Evolutionary conservation across 2,113 vertebrate genomes (phyloP), one percentile per base, ranked within the genome.

Genomic region (Menura novaehollandiae): DNA sequence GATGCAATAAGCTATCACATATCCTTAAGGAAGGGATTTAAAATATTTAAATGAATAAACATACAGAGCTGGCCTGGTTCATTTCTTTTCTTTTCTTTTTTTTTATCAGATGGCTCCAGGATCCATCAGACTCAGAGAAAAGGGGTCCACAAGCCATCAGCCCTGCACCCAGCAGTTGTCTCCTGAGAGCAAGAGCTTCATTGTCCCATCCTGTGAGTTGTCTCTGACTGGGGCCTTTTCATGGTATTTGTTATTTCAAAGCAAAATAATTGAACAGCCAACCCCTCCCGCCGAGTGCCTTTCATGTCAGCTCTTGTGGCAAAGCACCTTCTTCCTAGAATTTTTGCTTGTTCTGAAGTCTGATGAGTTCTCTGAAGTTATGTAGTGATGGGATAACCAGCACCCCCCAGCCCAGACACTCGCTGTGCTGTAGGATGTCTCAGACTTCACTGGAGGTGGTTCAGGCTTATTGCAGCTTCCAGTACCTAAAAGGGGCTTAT

Each of bases 11-110:
- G n/a, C 81, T 51, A 71, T 96, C 73, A 49, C 41, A 55, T 71
- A 81, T 78, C 68, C 82, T 93, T 91, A 91, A 88, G 85, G 64
- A 91, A 88, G 30, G 26, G 69, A 78, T 94, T 94, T 82, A 63
- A 67, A 93, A 88, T 71, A 66, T 43, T 58, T 32, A 89, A 88
- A 46, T 35, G 44, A 87, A 73, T 89, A 84, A 86, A 44, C 35
- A 77, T 47, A 56, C 37, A 84, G 92, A 91, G 46, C 22, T 85
- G 64, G 22, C 30, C 47, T 85, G 28, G 49, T 51, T 28, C 8
- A 7, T 26, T 68, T 44, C 26, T 28, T 35, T 14, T 11, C 8
- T 28, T 39, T 53, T 17, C 30, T 37, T 14, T 13, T 18, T 3
- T 27, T 43, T 44, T 21, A 52, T 63, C 39, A 64, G 43, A 23